Conservation (phyloP, 1,140 invertebrate genomes). For the Bombus pascuorum region DNA sequence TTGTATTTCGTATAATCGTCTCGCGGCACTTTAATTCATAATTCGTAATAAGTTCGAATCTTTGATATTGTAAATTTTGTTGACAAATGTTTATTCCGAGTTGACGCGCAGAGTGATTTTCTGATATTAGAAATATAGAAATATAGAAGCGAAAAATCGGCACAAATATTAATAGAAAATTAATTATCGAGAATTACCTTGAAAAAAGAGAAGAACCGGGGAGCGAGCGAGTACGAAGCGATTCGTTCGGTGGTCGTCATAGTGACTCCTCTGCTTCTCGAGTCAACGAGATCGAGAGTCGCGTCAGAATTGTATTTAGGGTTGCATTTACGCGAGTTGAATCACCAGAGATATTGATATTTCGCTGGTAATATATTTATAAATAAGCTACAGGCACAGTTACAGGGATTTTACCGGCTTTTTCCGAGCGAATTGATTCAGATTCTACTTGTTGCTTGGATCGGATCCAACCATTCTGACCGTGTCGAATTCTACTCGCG, state of each 20-base stretch:
- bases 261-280: neutral
- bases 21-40: too few species aligned
- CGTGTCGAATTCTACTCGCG: neutral
- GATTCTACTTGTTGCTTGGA: constrained; percentile 30
- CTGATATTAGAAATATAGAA: too few species aligned
- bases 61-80: too few species aligned
- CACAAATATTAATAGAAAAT: neutral
- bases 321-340: constrained; percentile 6
- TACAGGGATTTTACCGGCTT: neutral
- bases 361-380: constrained; percentile 4
- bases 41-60: too few species aligned
- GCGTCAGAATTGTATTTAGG: constrained; percentile 2
- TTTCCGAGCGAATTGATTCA: neutral
- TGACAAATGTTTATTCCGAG: too few species aligned
- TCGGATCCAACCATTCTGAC: neutral
- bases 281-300: neutral
- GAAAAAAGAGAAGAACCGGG: neutral
- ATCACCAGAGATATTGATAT: constrained; percentile 8
- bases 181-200: neutral
- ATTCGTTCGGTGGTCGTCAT: neutral
- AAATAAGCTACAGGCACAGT: neutral
- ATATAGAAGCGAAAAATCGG: too few species aligned
- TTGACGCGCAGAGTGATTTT: too few species aligned
- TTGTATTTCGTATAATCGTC: too few species aligned
- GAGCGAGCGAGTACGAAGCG: neutral